Base-by-base conservation (phyloP, 1,140 invertebrate genomes). In the Drosophila athabasca region DNA sequence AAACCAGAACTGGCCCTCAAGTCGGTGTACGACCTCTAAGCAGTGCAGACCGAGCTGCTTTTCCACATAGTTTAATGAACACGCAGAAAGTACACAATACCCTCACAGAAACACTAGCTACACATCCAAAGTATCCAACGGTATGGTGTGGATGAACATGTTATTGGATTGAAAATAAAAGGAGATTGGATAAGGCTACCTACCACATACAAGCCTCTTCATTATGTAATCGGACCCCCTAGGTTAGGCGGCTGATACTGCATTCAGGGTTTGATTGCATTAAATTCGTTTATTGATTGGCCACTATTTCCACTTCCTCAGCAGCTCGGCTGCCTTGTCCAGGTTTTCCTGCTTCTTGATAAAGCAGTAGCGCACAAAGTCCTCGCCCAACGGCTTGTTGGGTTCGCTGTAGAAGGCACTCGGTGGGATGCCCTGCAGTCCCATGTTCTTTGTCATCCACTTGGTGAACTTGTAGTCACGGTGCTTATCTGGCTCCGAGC, bases 391-490 rank as follows among this genome's bases (percentile, higher is more conserved):
- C 65, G 94, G 91, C 92, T 98, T 98, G 92, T 99, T 94, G 15
- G 93, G 93, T 1, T 94, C 92, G 45, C 95, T 95, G 91, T 99
- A 99, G 92, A 99, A 99, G 0, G 97, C 98, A 51, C 96, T 96
- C 8, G 97, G 96, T 13, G 99, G 99, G 81, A 99, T 99, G 31
- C 96, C 96, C 82, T 98, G 95, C 19, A 99, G 92, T 62, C 98
- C 97, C 90, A 97, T 95, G 90, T 98, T 97, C 90, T 97, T 98
- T 0, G 95, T 96, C 93, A 99, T 95, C 96, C 98, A 99, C 92
- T 98, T 97, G 0, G 97, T 97, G 92, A 99, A 99, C 80, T 94
- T 94, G 90, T 98, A 99, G 92, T 99, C 98, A 72, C 95, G 95
- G 73, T 95, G 93, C 76, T 93, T 91, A 80, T 97, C 96, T 0